Conservation (phyloP, 2,888 invertebrate genomes). For the Pyralis farinalis region DNA sequence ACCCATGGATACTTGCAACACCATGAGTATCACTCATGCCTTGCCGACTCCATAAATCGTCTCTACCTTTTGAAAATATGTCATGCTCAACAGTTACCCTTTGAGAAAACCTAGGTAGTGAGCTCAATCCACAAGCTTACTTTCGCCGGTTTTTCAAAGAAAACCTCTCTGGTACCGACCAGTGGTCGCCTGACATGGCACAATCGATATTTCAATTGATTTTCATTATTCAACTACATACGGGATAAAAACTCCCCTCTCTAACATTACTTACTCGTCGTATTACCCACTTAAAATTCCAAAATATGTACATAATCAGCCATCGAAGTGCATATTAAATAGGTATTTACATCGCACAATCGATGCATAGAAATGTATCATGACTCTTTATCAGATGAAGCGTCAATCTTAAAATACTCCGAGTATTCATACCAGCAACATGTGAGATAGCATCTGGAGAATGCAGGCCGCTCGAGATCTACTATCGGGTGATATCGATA, state of each 20-base stretch:
- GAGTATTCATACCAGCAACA: conserved; percentile 8
- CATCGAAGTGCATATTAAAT: conserved; percentile 17
- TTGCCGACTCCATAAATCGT: too few relatives aligned
- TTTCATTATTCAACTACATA: too few relatives aligned
- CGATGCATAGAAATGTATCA: conserved; percentile 12
- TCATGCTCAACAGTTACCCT: too few relatives aligned
- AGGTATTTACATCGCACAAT: conserved; percentile 13
- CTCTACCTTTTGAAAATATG: too few relatives aligned
- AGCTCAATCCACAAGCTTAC: too few relatives aligned
- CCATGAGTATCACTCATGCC: too few relatives aligned
- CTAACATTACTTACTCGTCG: conserved; percentile 11
- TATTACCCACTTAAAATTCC: conserved; percentile 16
- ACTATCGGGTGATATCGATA: conserved; percentile 9
- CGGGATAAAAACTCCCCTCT: conserved; percentile 2
- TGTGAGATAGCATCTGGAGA: conserved; percentile 12
- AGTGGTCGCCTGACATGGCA: too few relatives aligned
- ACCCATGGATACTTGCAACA: too few relatives aligned
- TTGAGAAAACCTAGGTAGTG: too few relatives aligned
- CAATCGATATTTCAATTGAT: too few relatives aligned
- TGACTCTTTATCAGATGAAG: conserved; percentile 15
- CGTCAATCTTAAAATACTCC: conserved; percentile 15
- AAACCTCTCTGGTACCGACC: too few relatives aligned
- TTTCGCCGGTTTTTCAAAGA: too few relatives aligned
- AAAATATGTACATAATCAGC: conserved; percentile 14
- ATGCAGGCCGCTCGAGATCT: conserved; percentile 13